Evolutionary conservation across 2,113 vertebrate species (phyloP).

Genomic region (Aptenodytes forsteri): DNA sequence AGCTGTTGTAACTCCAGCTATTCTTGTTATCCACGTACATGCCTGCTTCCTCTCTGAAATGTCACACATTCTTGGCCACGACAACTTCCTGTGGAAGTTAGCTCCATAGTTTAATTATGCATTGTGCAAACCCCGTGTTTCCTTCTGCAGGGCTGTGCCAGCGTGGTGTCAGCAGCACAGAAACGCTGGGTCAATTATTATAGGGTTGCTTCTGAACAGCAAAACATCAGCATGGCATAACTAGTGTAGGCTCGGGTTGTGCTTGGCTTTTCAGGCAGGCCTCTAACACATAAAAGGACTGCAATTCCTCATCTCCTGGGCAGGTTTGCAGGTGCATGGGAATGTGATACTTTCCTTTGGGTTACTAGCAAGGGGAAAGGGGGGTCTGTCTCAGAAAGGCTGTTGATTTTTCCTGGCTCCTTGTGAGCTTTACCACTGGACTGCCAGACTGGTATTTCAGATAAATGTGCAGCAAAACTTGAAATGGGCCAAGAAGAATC

Average conservation of each 20-base stretch:
- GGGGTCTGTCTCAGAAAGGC: neutral
- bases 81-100: neutral
- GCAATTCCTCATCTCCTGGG: neutral
- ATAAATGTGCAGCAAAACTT: neutral
- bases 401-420: neutral
- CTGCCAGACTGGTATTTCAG: neutral
- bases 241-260: neutral
- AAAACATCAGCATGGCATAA: rapidly evolving
- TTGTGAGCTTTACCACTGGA: rapidly evolving
- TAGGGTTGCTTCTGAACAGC: neutral
- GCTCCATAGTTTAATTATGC: neutral
- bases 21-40: neutral
- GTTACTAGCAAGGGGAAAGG: neutral
- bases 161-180: neutral
- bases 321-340: neutral
- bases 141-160: neutral
- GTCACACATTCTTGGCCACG: slow-evolving; percentile 29
- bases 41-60: slow-evolving; percentile 10
- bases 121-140: neutral
- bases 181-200: neutral
- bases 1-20: neutral
- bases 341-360: neutral
- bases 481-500: neutral
- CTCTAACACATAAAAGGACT: neutral
- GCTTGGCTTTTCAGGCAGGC: neutral